Conservation (phyloP, 1,140 invertebrate genomes). For the Anastatus disparis region DNA sequence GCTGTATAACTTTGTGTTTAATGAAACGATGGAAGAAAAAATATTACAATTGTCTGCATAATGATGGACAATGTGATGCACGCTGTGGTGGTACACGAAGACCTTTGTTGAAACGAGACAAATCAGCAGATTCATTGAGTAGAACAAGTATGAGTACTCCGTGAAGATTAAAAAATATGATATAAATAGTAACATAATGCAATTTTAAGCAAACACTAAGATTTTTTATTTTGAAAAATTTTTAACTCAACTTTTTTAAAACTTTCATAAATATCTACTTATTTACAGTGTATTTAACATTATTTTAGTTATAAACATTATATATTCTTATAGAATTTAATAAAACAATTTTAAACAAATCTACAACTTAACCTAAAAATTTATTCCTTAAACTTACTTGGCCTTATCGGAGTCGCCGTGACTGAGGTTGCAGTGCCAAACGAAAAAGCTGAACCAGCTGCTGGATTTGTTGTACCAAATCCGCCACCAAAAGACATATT, state of each 20-base stretch:
- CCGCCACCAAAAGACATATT: slow-evolving; percentile 61
- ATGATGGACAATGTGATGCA: slow-evolving; percentile 51
- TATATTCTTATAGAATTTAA: neutral
- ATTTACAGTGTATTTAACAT: too few species aligned
- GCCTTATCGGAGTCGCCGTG: slow-evolving; percentile 58
- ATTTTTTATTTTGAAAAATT: too few species aligned
- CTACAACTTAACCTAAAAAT: slow-evolving; percentile 48
- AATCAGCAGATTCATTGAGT: slow-evolving; percentile 34
- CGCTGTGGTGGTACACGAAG: slow-evolving; percentile 52
- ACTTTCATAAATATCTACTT: too few species aligned
- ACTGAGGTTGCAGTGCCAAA: slow-evolving; percentile 54
- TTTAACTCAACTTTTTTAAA: too few species aligned
- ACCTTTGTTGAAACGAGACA: slow-evolving; percentile 52
- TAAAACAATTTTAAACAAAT: slow-evolving; percentile 2
- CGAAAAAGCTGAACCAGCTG: slow-evolving; percentile 54
- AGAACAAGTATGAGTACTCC: slow-evolving; percentile 10
- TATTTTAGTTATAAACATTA: neutral
- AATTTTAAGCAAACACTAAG: too few species aligned
- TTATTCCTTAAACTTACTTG: slow-evolving; percentile 49
- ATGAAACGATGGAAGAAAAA: slow-evolving; percentile 52
- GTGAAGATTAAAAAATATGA: neutral
- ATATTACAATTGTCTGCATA: slow-evolving; percentile 46
- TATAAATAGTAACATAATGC: too few species aligned
- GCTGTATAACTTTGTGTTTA: slow-evolving; percentile 50
- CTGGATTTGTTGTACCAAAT: slow-evolving; percentile 55